These are phyloP conservation scores for Ornithoptera priamus DNA, from an alignment of 2,888 invertebrate species.

Conservation along the genomic window DNA sequence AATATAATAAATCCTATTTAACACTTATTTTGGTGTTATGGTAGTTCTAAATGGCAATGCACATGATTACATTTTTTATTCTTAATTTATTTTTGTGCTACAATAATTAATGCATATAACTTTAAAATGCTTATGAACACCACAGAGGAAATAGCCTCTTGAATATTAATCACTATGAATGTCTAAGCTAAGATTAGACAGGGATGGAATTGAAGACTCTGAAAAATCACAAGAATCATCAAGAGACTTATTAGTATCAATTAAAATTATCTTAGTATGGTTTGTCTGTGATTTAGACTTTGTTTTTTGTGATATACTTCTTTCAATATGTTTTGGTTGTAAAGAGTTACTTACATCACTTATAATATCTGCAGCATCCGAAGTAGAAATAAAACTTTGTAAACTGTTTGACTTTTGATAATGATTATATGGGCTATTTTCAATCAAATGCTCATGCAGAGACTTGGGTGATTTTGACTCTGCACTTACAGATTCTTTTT, in stretches of 20 bases:
- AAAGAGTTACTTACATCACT: conserved; percentile 61
- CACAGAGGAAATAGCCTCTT: not conserved
- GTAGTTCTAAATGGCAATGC: not conserved
- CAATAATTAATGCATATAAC: not conserved
- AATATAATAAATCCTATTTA: not conserved
- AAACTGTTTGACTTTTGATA: conserved; percentile 59
- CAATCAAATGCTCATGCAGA: conserved; percentile 35
- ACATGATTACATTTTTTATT: not conserved
- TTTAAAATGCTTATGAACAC: not conserved
- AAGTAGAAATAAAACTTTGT: conserved; percentile 67
- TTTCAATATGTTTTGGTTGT: conserved; percentile 42
- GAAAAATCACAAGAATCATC: conserved; percentile 70
- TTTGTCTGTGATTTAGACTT: conserved; percentile 35
- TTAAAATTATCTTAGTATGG: conserved; percentile 29
- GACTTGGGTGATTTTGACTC: conserved; percentile 33
- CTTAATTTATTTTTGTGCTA: not conserved
- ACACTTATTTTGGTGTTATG: not conserved
- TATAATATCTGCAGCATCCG: conserved; percentile 71
- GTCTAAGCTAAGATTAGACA: conserved; percentile 72
- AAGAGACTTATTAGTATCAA: conserved; percentile 44
- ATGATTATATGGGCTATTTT: conserved; percentile 42
- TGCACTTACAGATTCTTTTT: conserved; percentile 38
- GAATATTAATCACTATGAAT: conserved; percentile 63
- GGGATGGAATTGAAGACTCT: conserved; percentile 67
- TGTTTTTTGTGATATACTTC: conserved; percentile 33